Evolutionary conservation across 2,888 invertebrate species (phyloP).

Genomic region (Linnaemya tessellans): DNA sequence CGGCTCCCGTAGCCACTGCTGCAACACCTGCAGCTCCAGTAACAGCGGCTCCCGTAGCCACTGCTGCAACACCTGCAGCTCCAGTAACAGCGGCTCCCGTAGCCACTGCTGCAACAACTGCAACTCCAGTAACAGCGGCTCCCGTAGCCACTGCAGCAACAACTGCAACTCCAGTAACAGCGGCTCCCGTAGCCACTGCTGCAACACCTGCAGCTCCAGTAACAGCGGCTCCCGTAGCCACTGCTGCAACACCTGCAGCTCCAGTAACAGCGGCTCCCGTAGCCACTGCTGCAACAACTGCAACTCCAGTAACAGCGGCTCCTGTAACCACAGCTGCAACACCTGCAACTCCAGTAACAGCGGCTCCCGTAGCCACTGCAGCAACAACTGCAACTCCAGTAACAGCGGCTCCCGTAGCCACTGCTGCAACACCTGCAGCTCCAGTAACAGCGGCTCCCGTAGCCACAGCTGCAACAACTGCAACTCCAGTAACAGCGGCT

Average conservation of each 20-base stretch:
- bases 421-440: neutral
- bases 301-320: neutral
- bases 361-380: neutral
- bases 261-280: neutral
- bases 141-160: neutral
- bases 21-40: neutral
- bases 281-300: neutral
- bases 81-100: neutral
- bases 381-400: too few species aligned
- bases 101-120: neutral
- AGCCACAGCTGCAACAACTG: neutral
- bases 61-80: neutral
- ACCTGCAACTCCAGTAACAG: neutral
- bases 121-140: neutral
- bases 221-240: neutral
- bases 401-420: neutral
- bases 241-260: neutral
- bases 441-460: neutral
- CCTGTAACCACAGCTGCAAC: neutral
- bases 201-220: neutral
- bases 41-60: neutral
- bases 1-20: neutral
- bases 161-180: neutral
- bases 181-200: neutral
- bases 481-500: neutral